Percentiles rank a stretch among this genome's conserved stretches.
These are phyloP conservation scores for Chaenodraco wilsoni DNA, from an alignment of 2,797 vertebrate genomes.

Conservation along the genomic window DNA sequence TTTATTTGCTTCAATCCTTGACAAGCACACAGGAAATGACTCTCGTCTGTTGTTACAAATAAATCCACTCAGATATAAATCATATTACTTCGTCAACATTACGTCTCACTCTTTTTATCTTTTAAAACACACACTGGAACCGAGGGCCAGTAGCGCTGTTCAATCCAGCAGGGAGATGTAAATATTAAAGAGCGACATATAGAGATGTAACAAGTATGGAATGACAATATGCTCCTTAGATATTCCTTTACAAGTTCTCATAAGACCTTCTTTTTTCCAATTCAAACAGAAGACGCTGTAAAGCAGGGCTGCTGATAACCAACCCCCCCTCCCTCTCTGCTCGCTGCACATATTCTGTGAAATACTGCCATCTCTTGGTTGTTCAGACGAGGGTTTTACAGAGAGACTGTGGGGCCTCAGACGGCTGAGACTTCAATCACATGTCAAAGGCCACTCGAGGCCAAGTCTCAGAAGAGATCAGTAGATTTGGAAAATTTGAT, in stretches of 20 bases:
- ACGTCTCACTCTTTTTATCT: conserved; percentile 62
- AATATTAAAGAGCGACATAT: conserved; percentile 66
- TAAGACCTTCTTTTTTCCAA: conserved; percentile 59
- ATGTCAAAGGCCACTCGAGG: conserved; percentile 51
- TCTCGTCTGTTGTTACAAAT: conserved; percentile 55
- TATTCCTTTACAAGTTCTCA: conserved; percentile 72
- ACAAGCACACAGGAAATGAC: conserved; percentile 33
- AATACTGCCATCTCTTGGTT: conserved; percentile 96
- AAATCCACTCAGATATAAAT: conserved; percentile 38
- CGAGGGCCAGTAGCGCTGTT: conserved; percentile 53
- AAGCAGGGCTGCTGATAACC: conserved; percentile 66
- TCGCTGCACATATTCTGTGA: conserved; percentile 87
- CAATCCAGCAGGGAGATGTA: conserved; percentile 63
- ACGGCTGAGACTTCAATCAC: conserved; percentile 39
- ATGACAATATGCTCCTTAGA: conserved; percentile 65
- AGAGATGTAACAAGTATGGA: conserved; percentile 60
- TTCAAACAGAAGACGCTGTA: conserved; percentile 75
- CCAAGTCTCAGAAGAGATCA: conserved; percentile 28
- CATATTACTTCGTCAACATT: conserved; percentile 69
- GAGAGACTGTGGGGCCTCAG: conserved; percentile 23
- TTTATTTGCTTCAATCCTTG: conserved; percentile 10
- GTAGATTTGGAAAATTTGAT: conserved; percentile 17
- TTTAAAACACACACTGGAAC: conserved; percentile 63
- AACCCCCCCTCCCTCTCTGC: conserved; percentile 46
- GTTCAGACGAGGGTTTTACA: conserved; percentile 16